Evolutionary conservation across 2,113 vertebrate species (phyloP).

Genomic region (Rhynchomys soricoides): DNA sequence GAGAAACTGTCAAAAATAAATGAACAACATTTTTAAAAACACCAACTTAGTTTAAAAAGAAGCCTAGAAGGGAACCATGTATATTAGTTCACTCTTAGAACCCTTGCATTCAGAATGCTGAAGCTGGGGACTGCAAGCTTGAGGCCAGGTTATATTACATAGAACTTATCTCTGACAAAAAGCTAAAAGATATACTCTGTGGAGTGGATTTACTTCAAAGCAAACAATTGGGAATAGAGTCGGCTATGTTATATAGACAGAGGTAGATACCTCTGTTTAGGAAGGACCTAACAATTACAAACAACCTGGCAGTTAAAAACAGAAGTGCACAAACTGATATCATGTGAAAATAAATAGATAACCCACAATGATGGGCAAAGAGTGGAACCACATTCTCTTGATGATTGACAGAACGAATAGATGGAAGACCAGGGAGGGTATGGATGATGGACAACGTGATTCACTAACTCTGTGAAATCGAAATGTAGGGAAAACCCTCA

Average conservation of each 20-base stretch:
- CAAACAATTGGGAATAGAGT: neutral
- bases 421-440: accelerated
- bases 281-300: neutral
- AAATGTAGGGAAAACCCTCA: accelerated
- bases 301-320: neutral
- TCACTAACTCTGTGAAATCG: accelerated
- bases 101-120: neutral
- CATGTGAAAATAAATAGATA: neutral
- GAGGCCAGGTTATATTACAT: neutral
- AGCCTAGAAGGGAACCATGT: neutral
- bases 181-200: neutral
- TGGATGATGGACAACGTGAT: accelerated
- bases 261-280: neutral
- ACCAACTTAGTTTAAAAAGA: neutral
- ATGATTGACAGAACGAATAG: accelerated
- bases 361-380: no score
- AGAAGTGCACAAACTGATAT: neutral
- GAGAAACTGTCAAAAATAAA: neutral
- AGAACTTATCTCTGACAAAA: neutral
- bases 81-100: neutral
- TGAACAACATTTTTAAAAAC: neutral
- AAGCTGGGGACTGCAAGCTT: neutral
- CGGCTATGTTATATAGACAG: neutral
- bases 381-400: neutral
- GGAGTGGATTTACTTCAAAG: neutral